Evolutionary conservation across 2,888 invertebrate genomes (phyloP).

Genomic region (Corythucha ciliata): DNA sequence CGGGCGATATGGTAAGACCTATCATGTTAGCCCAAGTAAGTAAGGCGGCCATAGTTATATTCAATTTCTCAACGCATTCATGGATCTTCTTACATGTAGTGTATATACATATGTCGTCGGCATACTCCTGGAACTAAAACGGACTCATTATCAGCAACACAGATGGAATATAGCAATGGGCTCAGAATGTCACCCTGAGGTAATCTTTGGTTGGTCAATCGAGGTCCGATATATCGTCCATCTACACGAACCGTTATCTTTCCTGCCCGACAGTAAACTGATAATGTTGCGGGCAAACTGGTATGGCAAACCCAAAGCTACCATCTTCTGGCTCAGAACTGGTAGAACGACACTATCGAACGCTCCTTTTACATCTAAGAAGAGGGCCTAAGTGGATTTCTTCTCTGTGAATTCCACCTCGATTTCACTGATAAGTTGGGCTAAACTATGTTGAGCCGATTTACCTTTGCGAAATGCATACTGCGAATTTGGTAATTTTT

Average conservation of each 20-base stretch:
- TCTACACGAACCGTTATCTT: constrained; percentile 7
- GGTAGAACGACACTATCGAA: constrained; percentile 21
- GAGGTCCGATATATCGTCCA: constrained; percentile 3
- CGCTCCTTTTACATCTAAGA: constrained; percentile 21
- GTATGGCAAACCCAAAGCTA: not conserved
- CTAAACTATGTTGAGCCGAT: constrained; percentile 17
- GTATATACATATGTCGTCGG: constrained; percentile 19
- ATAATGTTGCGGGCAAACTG: not conserved
- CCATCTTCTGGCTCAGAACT: constrained; percentile 12
- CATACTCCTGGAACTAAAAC: constrained; percentile 4
- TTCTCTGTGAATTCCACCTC: constrained; percentile 13
- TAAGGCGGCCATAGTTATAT: not conserved
- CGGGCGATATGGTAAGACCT: no score
- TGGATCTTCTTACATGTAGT: constrained; percentile 16
- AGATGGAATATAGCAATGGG: constrained; percentile 19
- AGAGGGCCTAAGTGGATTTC: constrained; percentile 14
- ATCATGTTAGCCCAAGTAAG: no score
- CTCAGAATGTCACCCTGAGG: constrained; percentile 12
- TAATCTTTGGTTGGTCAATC: constrained; percentile 1
- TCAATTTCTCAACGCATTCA: not conserved
- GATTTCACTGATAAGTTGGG: constrained; percentile 8
- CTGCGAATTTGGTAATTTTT: constrained; percentile 18
- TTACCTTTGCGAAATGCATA: constrained; percentile 21
- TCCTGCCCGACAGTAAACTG: not conserved
- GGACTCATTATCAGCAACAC: not conserved